These are phyloP conservation scores for Prunella strophiata DNA, from an alignment of 2,797 vertebrate species.

Conservation along the genomic window DNA sequence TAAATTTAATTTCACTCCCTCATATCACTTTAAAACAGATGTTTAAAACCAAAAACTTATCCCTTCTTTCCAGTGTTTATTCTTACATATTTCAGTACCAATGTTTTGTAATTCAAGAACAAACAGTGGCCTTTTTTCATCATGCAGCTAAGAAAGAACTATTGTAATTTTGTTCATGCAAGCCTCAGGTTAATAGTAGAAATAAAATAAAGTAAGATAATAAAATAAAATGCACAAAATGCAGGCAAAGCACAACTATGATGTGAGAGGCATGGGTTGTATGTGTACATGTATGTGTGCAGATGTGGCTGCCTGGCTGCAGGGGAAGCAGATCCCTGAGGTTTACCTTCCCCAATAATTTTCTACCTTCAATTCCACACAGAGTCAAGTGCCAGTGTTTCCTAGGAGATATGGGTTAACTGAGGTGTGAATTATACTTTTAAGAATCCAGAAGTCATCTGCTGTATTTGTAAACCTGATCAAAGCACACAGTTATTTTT, in stretches of 20 bases:
- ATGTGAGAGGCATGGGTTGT: background rate
- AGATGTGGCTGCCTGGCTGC: background rate
- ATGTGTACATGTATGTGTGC: background rate
- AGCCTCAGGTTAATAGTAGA: background rate
- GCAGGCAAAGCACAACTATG: fast-evolving
- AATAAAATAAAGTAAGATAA: background rate
- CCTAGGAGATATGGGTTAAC: background rate
- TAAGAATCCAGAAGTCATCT: background rate
- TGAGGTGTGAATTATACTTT: background rate
- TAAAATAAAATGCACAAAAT: background rate
- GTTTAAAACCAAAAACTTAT: slow-evolving; percentile 55
- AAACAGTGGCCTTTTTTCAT: background rate
- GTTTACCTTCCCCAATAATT: background rate
- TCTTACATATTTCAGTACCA: slow-evolving; percentile 27
- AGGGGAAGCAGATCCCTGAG: background rate
- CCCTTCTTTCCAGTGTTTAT: slow-evolving; percentile 37
- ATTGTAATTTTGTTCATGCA: background rate
- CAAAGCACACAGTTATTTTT: background rate
- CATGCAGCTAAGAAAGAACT: background rate
- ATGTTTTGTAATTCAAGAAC: slow-evolving; percentile 14
- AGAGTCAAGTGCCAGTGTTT: background rate
- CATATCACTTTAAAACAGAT: slow-evolving; percentile 70
- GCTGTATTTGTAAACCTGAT: background rate
- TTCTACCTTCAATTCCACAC: background rate
- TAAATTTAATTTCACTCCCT: slow-evolving; percentile 67